Percentiles rank a stretch among this genome's conserved stretches.
These are phyloP conservation scores for Portunus trituberculatus DNA, from an alignment of 1,140 invertebrate species.

Conservation along the genomic window DNA sequence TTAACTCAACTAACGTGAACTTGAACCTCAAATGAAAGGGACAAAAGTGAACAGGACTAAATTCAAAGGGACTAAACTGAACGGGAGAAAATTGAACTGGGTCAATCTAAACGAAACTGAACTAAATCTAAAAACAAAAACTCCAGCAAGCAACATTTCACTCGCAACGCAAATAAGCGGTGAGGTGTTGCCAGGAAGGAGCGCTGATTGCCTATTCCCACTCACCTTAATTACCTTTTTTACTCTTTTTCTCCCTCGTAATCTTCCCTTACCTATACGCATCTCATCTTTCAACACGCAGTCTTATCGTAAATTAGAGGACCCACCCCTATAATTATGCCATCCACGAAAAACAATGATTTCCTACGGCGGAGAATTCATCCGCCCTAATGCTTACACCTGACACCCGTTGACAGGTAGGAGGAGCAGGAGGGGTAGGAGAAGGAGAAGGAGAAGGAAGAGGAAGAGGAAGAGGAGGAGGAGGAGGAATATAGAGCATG, in stretches of 20 bases:
- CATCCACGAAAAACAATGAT: conserved; percentile 12
- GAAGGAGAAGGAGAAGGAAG: neutral
- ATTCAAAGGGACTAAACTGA: too few relatives aligned
- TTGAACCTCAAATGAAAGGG: too few relatives aligned
- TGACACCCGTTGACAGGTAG: neutral
- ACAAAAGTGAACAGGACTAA: too few relatives aligned
- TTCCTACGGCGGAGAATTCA: neutral
- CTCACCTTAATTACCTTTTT: neutral
- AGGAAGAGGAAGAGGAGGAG: neutral
- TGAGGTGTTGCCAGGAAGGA: neutral
- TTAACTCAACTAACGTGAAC: too few relatives aligned
- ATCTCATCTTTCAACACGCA: neutral
- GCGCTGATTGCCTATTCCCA: neutral
- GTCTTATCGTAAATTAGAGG: conserved; percentile 1
- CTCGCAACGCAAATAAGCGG: neutral
- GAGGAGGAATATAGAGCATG: neutral
- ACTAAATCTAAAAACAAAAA: neutral
- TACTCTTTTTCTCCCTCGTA: too few relatives aligned
- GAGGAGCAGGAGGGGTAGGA: neutral
- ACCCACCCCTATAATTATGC: neutral
- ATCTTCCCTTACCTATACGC: neutral
- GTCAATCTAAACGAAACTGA: too few relatives aligned
- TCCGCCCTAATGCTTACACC: conserved; percentile 6
- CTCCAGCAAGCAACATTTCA: neutral
- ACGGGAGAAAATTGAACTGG: too few relatives aligned